A percentile compares a stretch with the other conserved stretches of the same genome.
Evolutionary conservation across 2,113 vertebrate species (phyloP).

Genomic region (Prionailurus viverrinus): DNA sequence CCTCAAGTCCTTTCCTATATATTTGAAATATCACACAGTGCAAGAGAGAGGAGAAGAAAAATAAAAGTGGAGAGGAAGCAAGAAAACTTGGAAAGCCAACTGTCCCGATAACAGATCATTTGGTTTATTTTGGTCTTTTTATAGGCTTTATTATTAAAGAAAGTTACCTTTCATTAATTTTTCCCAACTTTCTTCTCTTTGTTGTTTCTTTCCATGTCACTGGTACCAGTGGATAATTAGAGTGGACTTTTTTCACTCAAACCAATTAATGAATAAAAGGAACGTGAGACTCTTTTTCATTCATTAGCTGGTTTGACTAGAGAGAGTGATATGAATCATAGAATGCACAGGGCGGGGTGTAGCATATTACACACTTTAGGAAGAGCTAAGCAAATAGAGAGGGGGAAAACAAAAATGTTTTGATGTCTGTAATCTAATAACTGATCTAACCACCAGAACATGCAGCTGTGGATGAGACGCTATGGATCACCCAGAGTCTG

Average conservation of each 20-base stretch:
- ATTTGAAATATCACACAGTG: neutral
- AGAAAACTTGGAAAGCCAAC: neutral
- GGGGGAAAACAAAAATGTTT: neutral
- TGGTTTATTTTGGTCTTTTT: neutral
- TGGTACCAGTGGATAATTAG: neutral
- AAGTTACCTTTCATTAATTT: neutral
- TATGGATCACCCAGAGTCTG: neutral
- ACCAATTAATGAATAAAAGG: neutral
- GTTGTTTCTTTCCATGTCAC: neutral
- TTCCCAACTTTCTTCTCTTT: neutral
- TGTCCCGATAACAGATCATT: neutral
- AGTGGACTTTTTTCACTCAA: neutral
- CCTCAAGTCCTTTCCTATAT: neutral
- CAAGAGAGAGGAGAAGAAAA: neutral
- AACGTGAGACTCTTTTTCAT: neutral
- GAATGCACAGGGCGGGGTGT: rapidly evolving
- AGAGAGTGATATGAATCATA: neutral
- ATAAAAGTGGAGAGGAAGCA: neutral
- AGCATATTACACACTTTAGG: neutral
- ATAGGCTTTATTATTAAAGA: neutral
- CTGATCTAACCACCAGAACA: too few species aligned
- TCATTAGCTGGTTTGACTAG: neutral
- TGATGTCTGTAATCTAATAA: neutral
- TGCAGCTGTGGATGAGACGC: too few species aligned
- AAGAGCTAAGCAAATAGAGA: neutral